Evolutionary conservation across 2,797 vertebrate genomes (phyloP), one percentile per base, ranked within the genome.

Genomic region (Cheirogaleus major): DNA sequence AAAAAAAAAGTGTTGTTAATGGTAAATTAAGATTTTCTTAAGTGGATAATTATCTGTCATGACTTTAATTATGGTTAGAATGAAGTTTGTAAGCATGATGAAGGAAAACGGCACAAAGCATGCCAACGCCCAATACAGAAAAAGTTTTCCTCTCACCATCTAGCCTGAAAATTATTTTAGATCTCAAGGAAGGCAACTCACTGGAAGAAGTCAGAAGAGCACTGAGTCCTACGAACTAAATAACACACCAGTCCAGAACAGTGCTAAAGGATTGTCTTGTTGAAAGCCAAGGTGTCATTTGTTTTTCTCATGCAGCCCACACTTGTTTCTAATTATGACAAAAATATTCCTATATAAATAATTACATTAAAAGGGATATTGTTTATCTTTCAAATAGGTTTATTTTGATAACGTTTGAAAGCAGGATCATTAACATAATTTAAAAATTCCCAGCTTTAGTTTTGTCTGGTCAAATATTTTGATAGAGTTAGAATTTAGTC

Each of bases 401-500:
- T 96, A 84, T 96, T 97, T 96, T 97, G 83, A 50, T 50, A 76
- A 95, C 73, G 22, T 50, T 89, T 96, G 81, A 93, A 93, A 88
- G 48, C 55, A 83, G 83, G 48, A 55, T 61, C 80, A 73, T 88
- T 85, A 57, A 82, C 57, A 67, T 75, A 70, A 50, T 83, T 96
- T 96, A 90, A 91, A 95, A 87, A n/a, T 86, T 96, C n/a, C 61
- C 89, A 94, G 63, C 43, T 93, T 96, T 97, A 80, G 82, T 93
- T 97, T 95, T 95, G 76, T 93, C 96, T 97, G 76, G 65, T 75
- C 76, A 88, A 94, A 73, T 96, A 91, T 95, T 96, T 96, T 95
- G 91, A 97, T 94, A 90, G 88, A 90, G 45, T 96, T 96, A 94
- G 80, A 90, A 97, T 97, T 97, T 97, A 96, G 91, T 97, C 94